Evolutionary conservation across 2,888 invertebrate species (phyloP).

Genomic region (Drosophila formosana): DNA sequence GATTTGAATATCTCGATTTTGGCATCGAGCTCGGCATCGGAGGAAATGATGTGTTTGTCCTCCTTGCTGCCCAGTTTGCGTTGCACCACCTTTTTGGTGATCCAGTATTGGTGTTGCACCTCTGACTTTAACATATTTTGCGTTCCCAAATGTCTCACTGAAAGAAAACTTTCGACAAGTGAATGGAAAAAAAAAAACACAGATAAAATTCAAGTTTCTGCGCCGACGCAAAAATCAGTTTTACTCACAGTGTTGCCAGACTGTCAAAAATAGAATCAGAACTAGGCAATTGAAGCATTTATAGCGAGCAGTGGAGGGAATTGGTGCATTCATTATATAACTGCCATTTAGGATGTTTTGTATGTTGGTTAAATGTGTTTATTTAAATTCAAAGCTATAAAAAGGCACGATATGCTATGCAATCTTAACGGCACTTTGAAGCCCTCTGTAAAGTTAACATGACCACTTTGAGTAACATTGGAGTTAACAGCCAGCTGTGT

Average conservation of each 20-base stretch:
- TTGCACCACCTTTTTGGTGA: constrained; percentile 97
- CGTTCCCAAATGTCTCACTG: constrained; percentile 26
- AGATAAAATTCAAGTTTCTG: constrained; percentile 36
- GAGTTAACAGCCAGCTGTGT: constrained; percentile 32
- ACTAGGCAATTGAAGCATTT: neutral
- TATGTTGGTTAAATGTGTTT: too few species aligned
- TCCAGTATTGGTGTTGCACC: constrained; percentile 99
- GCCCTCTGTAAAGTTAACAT: constrained; percentile 16
- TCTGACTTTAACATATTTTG: constrained; percentile 85
- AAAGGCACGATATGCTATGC: neutral
- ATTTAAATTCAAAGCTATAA: too few species aligned
- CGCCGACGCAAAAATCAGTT: constrained; percentile 54
- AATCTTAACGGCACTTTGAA: neutral
- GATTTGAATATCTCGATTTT: constrained; percentile 93
- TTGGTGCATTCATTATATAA: neutral
- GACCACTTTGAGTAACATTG: constrained; percentile 30
- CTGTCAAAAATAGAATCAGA: neutral
- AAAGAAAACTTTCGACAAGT: constrained; percentile 34
- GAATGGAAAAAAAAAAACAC: constrained; percentile 42
- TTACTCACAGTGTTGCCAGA: constrained; percentile 30
- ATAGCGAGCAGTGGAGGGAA: neutral
- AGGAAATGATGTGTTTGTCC: constrained; percentile 98
- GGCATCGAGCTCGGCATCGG: constrained; percentile 98
- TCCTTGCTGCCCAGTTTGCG: constrained; percentile 98
- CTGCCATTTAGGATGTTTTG: neutral